These are phyloP conservation scores for Rhabdomys dilectus DNA, from an alignment of 2,113 vertebrate species.

Conservation along the genomic window DNA sequence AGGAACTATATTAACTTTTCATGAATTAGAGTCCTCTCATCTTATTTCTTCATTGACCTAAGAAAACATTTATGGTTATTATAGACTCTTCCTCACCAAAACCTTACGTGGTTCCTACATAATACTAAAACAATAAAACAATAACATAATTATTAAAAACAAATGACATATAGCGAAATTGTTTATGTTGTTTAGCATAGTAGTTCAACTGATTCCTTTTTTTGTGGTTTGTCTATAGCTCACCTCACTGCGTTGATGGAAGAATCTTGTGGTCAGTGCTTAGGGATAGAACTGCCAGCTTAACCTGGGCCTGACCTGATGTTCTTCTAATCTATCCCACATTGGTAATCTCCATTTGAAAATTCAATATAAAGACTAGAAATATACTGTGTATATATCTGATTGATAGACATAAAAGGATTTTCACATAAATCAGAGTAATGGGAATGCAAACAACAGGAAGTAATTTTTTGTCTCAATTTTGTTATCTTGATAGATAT, in stretches of 20 bases:
- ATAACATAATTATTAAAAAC: background rate
- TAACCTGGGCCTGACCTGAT: too few species aligned
- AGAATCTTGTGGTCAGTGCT: fast-evolving
- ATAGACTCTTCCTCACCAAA: background rate
- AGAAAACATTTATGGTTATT: background rate
- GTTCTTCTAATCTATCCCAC: background rate
- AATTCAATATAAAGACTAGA: fast-evolving
- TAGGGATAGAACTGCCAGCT: background rate
- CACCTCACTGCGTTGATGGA: fast-evolving
- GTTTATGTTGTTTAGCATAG: background rate
- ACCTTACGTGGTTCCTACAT: background rate
- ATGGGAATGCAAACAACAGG: background rate
- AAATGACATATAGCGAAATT: background rate
- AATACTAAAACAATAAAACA: background rate
- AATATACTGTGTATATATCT: background rate
- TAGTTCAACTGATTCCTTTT: background rate
- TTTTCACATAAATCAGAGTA: background rate
- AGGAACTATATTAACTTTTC: background rate
- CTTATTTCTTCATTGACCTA: background rate
- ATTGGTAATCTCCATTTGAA: background rate
- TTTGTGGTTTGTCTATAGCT: background rate
- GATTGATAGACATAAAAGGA: background rate
- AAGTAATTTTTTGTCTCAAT: background rate
- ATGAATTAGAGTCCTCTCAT: background rate
- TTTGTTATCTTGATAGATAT: background rate